Base-by-base conservation (phyloP, 2,888 invertebrate species). In the Epinotia brunnichana region DNA sequence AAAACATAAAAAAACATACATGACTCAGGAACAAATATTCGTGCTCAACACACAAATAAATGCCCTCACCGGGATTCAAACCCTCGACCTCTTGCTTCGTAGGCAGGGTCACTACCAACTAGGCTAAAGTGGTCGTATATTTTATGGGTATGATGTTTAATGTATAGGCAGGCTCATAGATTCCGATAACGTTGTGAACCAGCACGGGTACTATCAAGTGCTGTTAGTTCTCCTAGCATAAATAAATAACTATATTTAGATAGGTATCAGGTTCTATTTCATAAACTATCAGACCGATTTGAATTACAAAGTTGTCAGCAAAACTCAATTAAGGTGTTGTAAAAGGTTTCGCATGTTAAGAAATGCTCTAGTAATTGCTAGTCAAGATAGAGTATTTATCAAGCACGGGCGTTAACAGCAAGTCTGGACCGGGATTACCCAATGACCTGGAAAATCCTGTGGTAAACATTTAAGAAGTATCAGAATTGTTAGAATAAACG, bases 341-440 rank as follows among this genome's bases (percentile, higher is more conserved):
- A 71, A 71, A 72, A 56, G 44, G 61, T 53, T 66, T 53, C 41
- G 72, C 67, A 56, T 39, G 56, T 72, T 72, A 51, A 62, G 67
- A 62, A 67, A 72, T 54, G 66, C 17, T 62, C 67, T 72, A 44
- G 56, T 62, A 68, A 67, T 72, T 72, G 62, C 61, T 51, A 64
- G 57, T 19, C 57, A 9, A 61, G 48, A 62, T 62, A 56, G 56
- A 35, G 39, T 84, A 82, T 82, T 80, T 82, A 76, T 78, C 76
- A 77, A 76, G 80, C 79, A 81, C 81, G 81, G 85, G 85, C 82
- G 85, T 82, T 74, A 13, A 48, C 48, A 48, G 48, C 5, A 76
- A 79, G 62, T n/a, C 48, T 64, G 44, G 54, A 54, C 19, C 24
- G 10, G 63, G 51, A 67, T 61, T 67, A 71, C 60, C 59, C 44